Base-by-base conservation (phyloP, 2,797 vertebrate species). In the Pogonophryne albipinna region DNA sequence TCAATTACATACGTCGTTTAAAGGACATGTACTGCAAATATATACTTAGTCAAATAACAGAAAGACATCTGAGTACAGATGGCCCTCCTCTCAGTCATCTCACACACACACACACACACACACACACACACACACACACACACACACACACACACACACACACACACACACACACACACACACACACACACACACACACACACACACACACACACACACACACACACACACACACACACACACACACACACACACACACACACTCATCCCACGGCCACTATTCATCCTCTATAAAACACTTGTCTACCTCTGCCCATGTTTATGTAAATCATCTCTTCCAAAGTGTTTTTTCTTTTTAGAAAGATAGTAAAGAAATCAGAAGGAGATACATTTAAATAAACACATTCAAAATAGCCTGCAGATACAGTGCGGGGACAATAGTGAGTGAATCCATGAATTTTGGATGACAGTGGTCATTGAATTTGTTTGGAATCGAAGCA, bases 401-500 rank as follows among this genome's bases (percentile, higher is more conserved):
- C 63, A 70, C 23, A 57, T 66, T 61, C 61, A 73, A 62, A 68
- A 52, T 3, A 27, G 51, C 16, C 58, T 46, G 51, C 12, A 20
- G 46, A 72, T 56, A 53, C 17, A 57, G 44, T 34, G 51, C 20
- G 7, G 63, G 70, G 49, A 76, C 64, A 59, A 67, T 34, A 31
- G 55, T 4, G 44, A 57, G 49, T 68, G 47, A 74, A 78, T 78
- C 78, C 51, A 76, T 71, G 56, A 74, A 74, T 83, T 74, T 70
- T 16, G 20, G 81, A 72, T 78, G 74, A 77, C 13, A 19, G 16
- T 34, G 44, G 55, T 58, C 69, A 65, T 20, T 76, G 60, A 71
- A 84, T 83, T 79, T 14, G 67, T 83, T 89, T 72, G 69, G 55
- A 74, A 71, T 82, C 60, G 79, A 72, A 73, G 69, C 70, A 61